Evolutionary conservation across 2,113 vertebrate genomes (phyloP).

Genomic region (Acanthisitta chloris): DNA sequence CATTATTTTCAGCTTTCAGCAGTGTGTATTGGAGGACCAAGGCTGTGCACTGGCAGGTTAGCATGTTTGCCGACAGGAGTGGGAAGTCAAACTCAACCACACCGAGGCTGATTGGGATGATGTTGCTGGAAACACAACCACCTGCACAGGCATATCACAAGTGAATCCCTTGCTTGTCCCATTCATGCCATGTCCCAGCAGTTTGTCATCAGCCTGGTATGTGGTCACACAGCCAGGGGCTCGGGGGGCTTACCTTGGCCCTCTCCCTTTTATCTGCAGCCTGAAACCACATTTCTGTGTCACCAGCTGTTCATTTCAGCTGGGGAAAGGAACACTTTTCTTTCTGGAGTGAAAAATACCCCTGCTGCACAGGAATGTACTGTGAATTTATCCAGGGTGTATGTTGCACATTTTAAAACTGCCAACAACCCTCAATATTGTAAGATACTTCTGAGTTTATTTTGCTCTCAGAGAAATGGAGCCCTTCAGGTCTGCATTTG

Average conservation of each 20-base stretch:
- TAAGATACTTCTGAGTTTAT: neutral
- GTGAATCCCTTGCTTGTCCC: neutral
- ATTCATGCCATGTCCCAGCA: neutral
- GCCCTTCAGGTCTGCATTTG: neutral
- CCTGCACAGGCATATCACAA: neutral
- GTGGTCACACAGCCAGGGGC: fast-evolving
- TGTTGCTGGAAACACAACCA: neutral
- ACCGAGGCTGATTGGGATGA: neutral
- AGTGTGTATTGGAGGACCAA: fast-evolving
- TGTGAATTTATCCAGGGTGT: neutral
- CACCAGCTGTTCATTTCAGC: neutral
- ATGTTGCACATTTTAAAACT: neutral
- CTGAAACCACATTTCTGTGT: neutral
- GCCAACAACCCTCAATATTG: neutral
- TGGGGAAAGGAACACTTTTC: neutral
- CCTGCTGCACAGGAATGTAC: neutral
- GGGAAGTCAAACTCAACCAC: neutral
- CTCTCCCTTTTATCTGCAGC: neutral
- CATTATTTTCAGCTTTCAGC: neutral
- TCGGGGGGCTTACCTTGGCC: neutral
- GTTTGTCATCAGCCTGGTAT: neutral
- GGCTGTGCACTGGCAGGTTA: neutral
- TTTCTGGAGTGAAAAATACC: neutral
- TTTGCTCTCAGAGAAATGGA: neutral
- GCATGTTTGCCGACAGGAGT: neutral